Conservation (phyloP, 1,140 invertebrate species). For the Cyclargus thomasi region DNA sequence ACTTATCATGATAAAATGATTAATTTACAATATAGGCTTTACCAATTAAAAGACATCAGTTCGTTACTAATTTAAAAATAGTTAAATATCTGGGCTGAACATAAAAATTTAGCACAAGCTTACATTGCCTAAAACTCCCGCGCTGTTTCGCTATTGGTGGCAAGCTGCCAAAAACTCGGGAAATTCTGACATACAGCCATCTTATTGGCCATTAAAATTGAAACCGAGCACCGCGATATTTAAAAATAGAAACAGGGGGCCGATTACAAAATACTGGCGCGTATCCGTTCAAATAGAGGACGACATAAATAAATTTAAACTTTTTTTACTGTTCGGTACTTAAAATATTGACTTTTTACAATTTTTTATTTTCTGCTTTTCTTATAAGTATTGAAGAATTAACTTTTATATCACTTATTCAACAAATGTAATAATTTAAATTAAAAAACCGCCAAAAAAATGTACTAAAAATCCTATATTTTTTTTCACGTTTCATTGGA, state of each 20-base stretch:
- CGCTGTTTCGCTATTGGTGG: constrained; percentile 58
- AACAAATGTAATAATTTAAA: no score
- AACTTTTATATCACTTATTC: no score
- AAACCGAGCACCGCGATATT: constrained; percentile 73
- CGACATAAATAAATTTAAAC: background rate
- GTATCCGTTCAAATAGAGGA: constrained; percentile 22
- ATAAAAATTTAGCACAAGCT: constrained; percentile 35
- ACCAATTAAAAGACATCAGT: background rate
- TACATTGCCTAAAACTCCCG: constrained; percentile 45
- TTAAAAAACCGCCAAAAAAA: background rate
- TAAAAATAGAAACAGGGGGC: constrained; percentile 65
- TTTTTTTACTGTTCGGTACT: background rate
- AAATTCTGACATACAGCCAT: constrained; percentile 42
- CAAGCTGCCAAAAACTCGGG: constrained; percentile 65
- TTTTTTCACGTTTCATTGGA: background rate
- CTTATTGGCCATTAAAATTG: constrained; percentile 56
- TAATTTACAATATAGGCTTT: no score
- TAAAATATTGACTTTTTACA: background rate
- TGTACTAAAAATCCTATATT: background rate
- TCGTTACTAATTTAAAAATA: background rate
- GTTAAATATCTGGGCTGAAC: constrained; percentile 4
- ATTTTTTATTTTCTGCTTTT: no score
- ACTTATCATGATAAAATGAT: no score
- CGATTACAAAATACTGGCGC: constrained; percentile 46
- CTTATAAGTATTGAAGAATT: no score